These are phyloP conservation scores for Rhinophrynus dorsalis DNA, from an alignment of 2,797 vertebrate species.

Conservation along the genomic window DNA sequence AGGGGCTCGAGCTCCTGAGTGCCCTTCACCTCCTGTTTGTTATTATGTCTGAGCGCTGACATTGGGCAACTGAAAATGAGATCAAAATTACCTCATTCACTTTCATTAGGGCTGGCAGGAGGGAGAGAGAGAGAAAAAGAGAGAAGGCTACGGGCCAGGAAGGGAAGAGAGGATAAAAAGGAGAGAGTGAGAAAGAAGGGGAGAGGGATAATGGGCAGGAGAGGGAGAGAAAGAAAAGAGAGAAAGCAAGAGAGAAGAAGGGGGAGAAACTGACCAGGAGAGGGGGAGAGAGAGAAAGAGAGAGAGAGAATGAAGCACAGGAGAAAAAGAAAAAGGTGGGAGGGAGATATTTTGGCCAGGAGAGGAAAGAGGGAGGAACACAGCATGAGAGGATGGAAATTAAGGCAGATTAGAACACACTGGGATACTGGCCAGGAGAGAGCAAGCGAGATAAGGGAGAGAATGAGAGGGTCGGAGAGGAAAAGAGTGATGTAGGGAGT, in stretches of 20 bases:
- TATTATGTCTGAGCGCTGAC: not conserved
- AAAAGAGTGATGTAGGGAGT: accelerated
- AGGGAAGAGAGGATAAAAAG: not conserved
- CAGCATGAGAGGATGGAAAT: not conserved
- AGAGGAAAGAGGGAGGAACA: not conserved
- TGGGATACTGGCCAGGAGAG: too few species aligned
- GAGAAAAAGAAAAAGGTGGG: too few species aligned
- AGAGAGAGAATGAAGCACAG: too few species aligned
- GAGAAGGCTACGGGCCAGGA: not conserved
- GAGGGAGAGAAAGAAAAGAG: too few species aligned
- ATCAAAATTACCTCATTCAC: slow-evolving; percentile 53
- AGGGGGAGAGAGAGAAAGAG: not conserved
- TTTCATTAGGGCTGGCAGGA: slow-evolving; percentile 48
- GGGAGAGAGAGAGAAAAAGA: not conserved
- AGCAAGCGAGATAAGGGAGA: not conserved
- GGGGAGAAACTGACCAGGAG: accelerated
- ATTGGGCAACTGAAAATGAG: slow-evolving; percentile 45
- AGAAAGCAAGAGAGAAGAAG: too few species aligned
- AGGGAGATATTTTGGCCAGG: too few species aligned
- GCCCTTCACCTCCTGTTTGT: slow-evolving; percentile 53
- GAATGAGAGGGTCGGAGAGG: too few species aligned
- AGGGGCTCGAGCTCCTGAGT: not conserved
- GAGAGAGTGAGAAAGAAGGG: not conserved
- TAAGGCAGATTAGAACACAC: too few species aligned
- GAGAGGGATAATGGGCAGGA: accelerated